Evolutionary conservation across 2,113 vertebrate genomes (phyloP).

Genomic region (Oxyruncus cristatus): DNA sequence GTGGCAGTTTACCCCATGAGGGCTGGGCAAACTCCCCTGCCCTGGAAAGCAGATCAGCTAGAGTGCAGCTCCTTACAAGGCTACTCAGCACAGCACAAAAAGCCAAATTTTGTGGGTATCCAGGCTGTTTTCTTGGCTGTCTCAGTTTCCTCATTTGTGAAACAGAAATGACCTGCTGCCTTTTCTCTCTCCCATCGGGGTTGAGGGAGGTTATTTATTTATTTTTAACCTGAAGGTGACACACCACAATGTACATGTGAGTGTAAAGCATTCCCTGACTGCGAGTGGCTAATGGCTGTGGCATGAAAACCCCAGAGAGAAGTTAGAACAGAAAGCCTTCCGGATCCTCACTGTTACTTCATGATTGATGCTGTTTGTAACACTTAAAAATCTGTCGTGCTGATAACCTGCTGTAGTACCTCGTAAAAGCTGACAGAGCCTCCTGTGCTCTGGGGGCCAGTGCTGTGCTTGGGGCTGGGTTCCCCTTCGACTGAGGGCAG

Average conservation of each 20-base stretch:
- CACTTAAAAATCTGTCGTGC: slow-evolving; percentile 4
- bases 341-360: not conserved
- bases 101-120: not conserved
- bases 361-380: slow-evolving; percentile 42
- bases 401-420: slow-evolving; percentile 2
- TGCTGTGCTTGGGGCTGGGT: not conserved
- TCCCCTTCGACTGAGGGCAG: not conserved
- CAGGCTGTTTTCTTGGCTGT: not conserved
- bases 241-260: rapidly evolving
- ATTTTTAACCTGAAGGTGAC: slow-evolving; percentile 14
- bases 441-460: not conserved
- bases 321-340: slow-evolving; percentile 32
- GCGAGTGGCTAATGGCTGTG: not conserved
- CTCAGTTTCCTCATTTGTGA: not conserved
- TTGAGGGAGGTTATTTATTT: not conserved
- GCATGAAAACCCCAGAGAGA: slow-evolving; percentile 46
- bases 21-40: not conserved
- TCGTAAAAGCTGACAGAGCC: not conserved
- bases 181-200: not conserved
- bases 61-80: not conserved
- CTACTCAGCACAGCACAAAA: not conserved
- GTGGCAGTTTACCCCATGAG: not conserved
- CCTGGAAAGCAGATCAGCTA: not conserved
- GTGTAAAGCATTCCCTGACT: not conserved
- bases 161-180: not conserved